Evolutionary conservation across 2,888 invertebrate species (phyloP), one percentile per base, ranked within the genome.

Genomic region (Phania funesta): DNA sequence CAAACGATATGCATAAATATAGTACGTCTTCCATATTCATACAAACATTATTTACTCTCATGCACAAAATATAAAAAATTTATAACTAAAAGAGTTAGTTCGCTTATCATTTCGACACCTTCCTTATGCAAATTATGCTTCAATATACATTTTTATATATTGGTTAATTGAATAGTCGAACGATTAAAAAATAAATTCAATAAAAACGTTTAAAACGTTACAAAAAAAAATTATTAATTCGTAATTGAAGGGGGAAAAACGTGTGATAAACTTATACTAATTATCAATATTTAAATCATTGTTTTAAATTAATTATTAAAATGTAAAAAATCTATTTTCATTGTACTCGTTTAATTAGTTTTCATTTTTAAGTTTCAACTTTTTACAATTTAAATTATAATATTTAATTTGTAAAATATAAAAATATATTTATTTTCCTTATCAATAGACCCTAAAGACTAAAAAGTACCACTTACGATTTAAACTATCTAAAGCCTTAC

Each of bases 401-500:
- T 44, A 58, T 41, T 41, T 46, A 18, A 16, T 38, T 64, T 58
- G 62, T 65, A 78, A 65, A 60, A 70, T 78, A 58, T 74, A 73
- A 62, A 74, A 60, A 68, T 79, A 52, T 67, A 60, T 74, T 18
- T 35, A 52, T 26, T 73, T 26, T 38, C 20, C 41, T 68, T 56
- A 62, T 41, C 13, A 50, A 8, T 54, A 56, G 48, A 62, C n/a
- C 4, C 44, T 68, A 50, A 54, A 64, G 22, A 41, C 70, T 80
- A 75, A 70, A 29, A 50, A 52, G 18, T 70, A 41, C 54, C 67
- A 68, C 38, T 80, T 74, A 80, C 32, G 29, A 78, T 74, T 68
- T 74, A 56, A 78, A 74, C 82, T 82, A 77, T 52, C 77, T 82
- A 82, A 77, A 77, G 68, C 68, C 46, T 73, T 76, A 70, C 32